phyloP scores from a whole-genome alignment of 2,888 invertebrate genomes.

The Drosophila barbarae region DNA sequence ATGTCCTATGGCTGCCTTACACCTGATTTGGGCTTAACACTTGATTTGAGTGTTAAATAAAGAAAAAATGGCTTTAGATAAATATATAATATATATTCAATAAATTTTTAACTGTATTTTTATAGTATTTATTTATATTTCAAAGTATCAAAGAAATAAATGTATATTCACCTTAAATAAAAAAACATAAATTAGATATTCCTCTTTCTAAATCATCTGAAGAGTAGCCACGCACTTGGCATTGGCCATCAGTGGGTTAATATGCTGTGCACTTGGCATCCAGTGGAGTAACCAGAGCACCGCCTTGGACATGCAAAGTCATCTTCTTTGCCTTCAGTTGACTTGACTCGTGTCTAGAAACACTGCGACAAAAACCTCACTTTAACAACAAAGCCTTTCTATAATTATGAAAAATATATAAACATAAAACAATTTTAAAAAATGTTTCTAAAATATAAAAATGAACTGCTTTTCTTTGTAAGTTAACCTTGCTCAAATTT shows the following conservation, averaged over 20 bases:
- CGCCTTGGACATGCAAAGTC: constrained; percentile 61
- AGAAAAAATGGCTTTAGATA: too few relatives aligned
- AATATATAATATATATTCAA: too few relatives aligned
- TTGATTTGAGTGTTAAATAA: neutral
- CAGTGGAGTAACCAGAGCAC: constrained; percentile 58
- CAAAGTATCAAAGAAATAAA: too few relatives aligned
- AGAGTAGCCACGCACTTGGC: neutral
- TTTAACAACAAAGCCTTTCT: too few relatives aligned
- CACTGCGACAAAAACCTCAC: neutral
- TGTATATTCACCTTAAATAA: too few relatives aligned
- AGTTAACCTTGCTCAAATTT: too few relatives aligned
- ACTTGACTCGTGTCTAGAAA: constrained; percentile 16
- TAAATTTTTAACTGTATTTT: neutral
- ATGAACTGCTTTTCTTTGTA: too few relatives aligned
- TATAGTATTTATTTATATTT: too few relatives aligned
- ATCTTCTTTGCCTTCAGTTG: constrained; percentile 21
- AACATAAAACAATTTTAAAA: too few relatives aligned
- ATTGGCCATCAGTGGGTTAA: constrained; percentile 53
- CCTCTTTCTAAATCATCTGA: constrained; percentile 4
- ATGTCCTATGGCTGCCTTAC: constrained; percentile 63
- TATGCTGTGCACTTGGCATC: constrained; percentile 58
- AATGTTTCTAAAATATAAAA: too few relatives aligned
- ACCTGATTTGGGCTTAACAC: constrained; percentile 69
- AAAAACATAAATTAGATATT: neutral
- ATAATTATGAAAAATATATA: too few relatives aligned